phyloP scores from a whole-genome alignment of 1,140 invertebrate genomes.

The Musca domestica region DNA sequence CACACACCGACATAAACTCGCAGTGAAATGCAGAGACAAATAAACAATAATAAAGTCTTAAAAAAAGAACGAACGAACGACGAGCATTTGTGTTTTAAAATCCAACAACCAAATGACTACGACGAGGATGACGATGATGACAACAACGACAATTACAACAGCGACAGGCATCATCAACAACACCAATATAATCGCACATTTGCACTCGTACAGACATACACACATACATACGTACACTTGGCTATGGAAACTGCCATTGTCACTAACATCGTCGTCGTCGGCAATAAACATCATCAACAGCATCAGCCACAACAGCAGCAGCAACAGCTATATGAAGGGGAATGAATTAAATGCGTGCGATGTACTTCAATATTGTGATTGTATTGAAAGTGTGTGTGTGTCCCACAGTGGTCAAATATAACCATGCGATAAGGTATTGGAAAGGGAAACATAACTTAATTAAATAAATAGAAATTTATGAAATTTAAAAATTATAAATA shows the following conservation, averaged over 20 bases:
- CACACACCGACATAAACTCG: too few species aligned
- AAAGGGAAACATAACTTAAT: too few species aligned
- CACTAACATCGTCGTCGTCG: background rate
- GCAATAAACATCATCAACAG: conserved; percentile 9
- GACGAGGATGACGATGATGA: background rate
- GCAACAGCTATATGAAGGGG: background rate
- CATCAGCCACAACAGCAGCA: conserved; percentile 4
- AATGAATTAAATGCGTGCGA: conserved; percentile 5
- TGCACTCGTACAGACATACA: too few species aligned
- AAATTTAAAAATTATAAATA: too few species aligned
- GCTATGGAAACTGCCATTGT: background rate
- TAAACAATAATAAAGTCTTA: conserved; percentile 15
- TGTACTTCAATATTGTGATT: conserved; percentile 1
- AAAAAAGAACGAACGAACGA: background rate
- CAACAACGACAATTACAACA: background rate
- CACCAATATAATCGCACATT: conserved; percentile 6
- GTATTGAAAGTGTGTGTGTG: background rate
- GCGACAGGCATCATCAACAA: background rate
- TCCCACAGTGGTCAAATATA: too few species aligned
- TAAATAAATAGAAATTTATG: too few species aligned
- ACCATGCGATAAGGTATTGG: too few species aligned
- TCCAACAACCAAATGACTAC: background rate
- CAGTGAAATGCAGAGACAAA: background rate
- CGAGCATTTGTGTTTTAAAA: background rate
- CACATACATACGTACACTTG: too few species aligned